Conservation (phyloP, 2,113 vertebrate species). For the Hiodon tergisus region DNA sequence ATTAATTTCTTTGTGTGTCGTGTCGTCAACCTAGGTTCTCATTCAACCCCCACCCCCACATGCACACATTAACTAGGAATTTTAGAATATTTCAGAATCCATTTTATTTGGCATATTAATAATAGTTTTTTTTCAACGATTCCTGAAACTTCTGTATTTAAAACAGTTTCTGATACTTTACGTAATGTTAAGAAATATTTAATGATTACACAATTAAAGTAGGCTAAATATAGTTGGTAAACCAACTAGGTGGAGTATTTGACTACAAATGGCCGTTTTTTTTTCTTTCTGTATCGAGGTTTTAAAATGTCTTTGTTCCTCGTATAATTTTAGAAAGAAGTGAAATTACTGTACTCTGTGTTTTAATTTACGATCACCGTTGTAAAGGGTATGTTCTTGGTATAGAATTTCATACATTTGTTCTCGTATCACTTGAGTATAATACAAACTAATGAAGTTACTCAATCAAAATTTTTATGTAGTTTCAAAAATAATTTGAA, state of each 20-base stretch:
- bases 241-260: constrained; percentile 46
- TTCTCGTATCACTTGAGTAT: too few relatives aligned
- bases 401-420: constrained; percentile 11
- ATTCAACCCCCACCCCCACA: constrained; percentile 58
- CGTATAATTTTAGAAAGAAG: constrained; percentile 46
- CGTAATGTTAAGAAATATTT: constrained; percentile 1
- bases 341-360: constrained; percentile 37
- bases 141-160: too few relatives aligned
- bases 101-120: constrained; percentile 29
- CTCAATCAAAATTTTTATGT: too few relatives aligned
- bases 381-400: constrained; percentile 24
- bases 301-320: constrained; percentile 53
- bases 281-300: constrained; percentile 30
- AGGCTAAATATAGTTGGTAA: constrained; percentile 33
- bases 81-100: constrained; percentile 5
- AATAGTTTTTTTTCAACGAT: constrained; percentile 30
- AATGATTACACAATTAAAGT: constrained; percentile 43
- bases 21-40: constrained; percentile 54
- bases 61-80: constrained; percentile 23
- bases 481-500: too few relatives aligned
- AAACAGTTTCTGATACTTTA: too few relatives aligned
- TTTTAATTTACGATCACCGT: constrained; percentile 36
- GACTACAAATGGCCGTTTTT: constrained; percentile 49
- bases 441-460: background rate
- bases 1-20: constrained; percentile 76